Conservation (phyloP, 2,797 vertebrate genomes). For the Darevskia mixta region DNA sequence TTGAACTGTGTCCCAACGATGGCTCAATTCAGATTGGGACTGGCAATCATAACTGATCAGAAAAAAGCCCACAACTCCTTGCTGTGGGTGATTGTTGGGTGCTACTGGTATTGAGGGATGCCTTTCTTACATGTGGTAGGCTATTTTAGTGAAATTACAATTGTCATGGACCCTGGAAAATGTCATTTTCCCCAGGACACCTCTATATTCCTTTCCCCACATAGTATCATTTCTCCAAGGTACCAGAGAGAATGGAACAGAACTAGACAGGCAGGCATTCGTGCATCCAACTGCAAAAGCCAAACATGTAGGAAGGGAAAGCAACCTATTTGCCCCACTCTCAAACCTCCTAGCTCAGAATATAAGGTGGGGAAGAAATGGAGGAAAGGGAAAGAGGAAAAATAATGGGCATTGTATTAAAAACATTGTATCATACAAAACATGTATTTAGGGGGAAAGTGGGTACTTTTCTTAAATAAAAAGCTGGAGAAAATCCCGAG, state of each 20-base stretch:
- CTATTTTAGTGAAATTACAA: neutral
- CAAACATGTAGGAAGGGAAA: neutral
- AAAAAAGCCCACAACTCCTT: neutral
- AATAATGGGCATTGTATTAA: neutral
- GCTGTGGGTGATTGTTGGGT: neutral
- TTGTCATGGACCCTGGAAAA: neutral
- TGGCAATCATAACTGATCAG: neutral
- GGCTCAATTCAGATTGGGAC: neutral
- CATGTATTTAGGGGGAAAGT: neutral
- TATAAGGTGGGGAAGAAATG: neutral
- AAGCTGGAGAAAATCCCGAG: neutral
- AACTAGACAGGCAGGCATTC: neutral
- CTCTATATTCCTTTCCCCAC: neutral
- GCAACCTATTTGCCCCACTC: neutral
- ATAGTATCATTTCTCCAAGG: neutral
- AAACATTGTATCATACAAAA: neutral
- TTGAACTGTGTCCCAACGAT: too few species aligned
- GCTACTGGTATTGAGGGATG: neutral
- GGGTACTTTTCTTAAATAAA: neutral
- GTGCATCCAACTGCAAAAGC: neutral
- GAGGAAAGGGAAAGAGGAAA: neutral
- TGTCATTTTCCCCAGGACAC: neutral
- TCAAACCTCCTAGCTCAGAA: neutral
- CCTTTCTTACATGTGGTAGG: neutral
- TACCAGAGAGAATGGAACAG: too few species aligned